These are phyloP conservation scores for Scomber colias DNA, from an alignment of 2,113 vertebrate genomes.

Conservation along the genomic window DNA sequence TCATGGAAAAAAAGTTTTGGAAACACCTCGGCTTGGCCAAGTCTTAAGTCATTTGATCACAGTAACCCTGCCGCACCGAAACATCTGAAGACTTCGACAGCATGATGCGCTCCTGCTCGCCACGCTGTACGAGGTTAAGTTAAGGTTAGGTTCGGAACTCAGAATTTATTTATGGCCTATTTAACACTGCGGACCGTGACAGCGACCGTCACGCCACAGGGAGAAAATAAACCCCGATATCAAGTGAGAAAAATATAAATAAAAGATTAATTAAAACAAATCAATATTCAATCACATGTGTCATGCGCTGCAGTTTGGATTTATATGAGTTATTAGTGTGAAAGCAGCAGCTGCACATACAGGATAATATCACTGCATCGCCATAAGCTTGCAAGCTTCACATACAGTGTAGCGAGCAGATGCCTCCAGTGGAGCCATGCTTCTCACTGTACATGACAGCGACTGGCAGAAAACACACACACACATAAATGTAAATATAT, in stretches of 20 bases:
- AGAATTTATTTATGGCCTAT: slow-evolving; percentile 21
- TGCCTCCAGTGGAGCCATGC: background rate
- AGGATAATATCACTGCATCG: no score
- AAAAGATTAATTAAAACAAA: no score
- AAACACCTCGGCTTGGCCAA: slow-evolving; percentile 19
- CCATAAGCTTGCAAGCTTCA: background rate
- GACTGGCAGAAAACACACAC: background rate
- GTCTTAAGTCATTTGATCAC: slow-evolving; percentile 52
- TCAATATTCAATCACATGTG: background rate
- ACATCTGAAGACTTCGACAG: slow-evolving; percentile 53
- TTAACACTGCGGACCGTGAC: slow-evolving; percentile 9
- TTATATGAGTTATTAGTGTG: background rate
- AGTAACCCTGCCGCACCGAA: slow-evolving; percentile 61
- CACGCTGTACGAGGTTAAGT: slow-evolving; percentile 5
- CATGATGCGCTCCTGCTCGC: slow-evolving; percentile 35
- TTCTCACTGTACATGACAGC: background rate
- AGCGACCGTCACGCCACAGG: slow-evolving; percentile 1
- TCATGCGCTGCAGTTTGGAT: background rate
- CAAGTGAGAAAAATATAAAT: background rate
- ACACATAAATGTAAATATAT: background rate
- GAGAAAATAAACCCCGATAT: background rate
- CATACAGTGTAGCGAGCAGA: background rate
- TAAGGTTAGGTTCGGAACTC: background rate
- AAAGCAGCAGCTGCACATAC: background rate
- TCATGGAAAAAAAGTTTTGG: slow-evolving; percentile 24